Evolutionary conservation across 2,113 vertebrate genomes (phyloP).

Genomic region (Cricetomys ansorgei): DNA sequence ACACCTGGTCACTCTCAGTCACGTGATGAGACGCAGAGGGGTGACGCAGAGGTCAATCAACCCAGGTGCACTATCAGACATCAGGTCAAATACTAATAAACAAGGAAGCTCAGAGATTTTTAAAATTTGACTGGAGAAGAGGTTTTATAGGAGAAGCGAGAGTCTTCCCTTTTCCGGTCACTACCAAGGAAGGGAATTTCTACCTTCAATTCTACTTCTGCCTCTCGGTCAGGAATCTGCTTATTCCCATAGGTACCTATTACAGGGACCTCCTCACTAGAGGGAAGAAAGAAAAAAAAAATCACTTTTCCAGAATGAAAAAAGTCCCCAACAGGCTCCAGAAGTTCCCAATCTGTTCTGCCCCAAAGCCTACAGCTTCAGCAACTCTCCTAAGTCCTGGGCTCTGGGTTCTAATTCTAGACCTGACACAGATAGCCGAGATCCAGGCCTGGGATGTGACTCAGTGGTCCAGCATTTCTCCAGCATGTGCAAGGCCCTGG

Average conservation of each 20-base stretch:
- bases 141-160: background rate
- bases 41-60: background rate
- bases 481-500: background rate
- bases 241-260: background rate
- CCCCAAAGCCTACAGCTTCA: background rate
- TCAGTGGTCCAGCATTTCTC: background rate
- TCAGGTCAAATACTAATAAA: background rate
- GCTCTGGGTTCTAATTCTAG: background rate
- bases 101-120: background rate
- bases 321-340: background rate
- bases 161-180: background rate
- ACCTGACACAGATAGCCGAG: background rate
- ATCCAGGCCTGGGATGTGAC: background rate
- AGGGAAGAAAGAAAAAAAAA: slow-evolving; percentile 10
- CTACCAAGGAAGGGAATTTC: background rate
- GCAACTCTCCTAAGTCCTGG: background rate
- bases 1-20: background rate
- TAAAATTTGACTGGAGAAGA: background rate
- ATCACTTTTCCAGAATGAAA: background rate
- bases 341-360: background rate
- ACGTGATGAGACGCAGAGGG: background rate
- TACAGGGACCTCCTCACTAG: background rate
- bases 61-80: background rate
- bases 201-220: background rate
- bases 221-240: background rate